Base-by-base conservation (phyloP, 2,797 vertebrate species). In the Brotula barbata region DNA sequence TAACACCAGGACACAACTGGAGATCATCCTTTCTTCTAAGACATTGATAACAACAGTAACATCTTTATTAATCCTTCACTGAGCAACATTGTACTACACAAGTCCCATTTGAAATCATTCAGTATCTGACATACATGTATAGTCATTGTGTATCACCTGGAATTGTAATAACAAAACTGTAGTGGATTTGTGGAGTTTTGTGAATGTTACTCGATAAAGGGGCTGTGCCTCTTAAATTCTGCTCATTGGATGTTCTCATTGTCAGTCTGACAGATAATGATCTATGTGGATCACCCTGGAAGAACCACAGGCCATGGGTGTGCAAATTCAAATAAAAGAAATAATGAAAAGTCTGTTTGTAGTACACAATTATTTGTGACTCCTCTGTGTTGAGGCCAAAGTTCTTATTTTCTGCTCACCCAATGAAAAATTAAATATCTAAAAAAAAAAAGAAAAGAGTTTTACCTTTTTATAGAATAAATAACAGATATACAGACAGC, bases 381-480 rank as follows among this genome's bases (percentile, higher is more conserved):
- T n/a, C n/a, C n/a, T n/a, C n/a, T n/a, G 34, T 36, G 13, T 7
- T 36, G 34, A 36, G n/a, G n/a, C n/a, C n/a, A 14, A 36, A 12
- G 13, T 12, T 33, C 11, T 36, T 60, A 31, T 66, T 68, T 44
- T 76, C 44, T 58, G 14, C n/a, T n/a, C n/a, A n/a, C n/a, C n/a
- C n/a, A n/a, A n/a, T n/a, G n/a, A n/a, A n/a, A n/a, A n/a, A n/a
- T n/a, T n/a, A n/a, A n/a, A n/a, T n/a, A n/a, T n/a, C n/a, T n/a
- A n/a, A n/a, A n/a, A n/a, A n/a, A n/a, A n/a, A n/a, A n/a, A n/a
- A n/a, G 25, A 58, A 20, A 76, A 62, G 14, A 45, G 52, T 49
- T 10, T 66, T 60, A 20, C 61, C 8, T 76, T 47, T 76, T 53
- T 19, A 37, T 31, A 19, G 3, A 83, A 79, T 77, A 79, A 82